phyloP scores from a whole-genome alignment of 2,888 invertebrate species.

The Molanna angustata region DNA sequence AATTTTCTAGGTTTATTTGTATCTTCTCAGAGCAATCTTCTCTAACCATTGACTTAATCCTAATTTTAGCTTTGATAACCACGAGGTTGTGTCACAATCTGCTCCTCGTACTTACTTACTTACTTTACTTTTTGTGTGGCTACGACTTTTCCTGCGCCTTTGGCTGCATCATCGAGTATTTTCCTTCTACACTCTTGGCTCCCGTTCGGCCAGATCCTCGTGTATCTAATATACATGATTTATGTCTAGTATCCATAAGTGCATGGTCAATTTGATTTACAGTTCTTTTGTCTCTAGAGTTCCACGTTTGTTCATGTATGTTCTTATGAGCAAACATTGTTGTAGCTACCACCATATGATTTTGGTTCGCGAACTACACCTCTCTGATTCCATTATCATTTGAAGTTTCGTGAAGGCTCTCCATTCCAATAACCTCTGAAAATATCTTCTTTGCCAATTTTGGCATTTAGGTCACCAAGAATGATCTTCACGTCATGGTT shows the following conservation, averaged over 20 bases:
- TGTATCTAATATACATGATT: neutral
- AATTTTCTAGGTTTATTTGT: too few species aligned
- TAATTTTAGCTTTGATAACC: too few species aligned
- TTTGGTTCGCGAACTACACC: neutral
- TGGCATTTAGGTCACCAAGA: conserved; percentile 5
- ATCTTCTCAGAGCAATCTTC: too few species aligned
- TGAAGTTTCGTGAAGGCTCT: neutral
- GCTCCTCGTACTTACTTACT: too few species aligned
- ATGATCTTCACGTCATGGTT: conserved; percentile 2
- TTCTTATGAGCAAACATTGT: neutral
- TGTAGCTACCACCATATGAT: neutral
- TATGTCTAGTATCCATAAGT: neutral
- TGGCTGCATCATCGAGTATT: too few species aligned
- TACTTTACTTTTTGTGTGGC: too few species aligned
- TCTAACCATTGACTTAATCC: too few species aligned
- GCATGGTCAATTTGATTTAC: neutral
- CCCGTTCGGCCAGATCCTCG: too few species aligned
- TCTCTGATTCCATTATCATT: conserved; percentile 4
- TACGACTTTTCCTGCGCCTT: too few species aligned
- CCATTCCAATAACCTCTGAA: neutral
- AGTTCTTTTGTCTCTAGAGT: neutral
- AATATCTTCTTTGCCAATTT: conserved; percentile 1
- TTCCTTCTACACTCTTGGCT: too few species aligned
- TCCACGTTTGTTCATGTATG: neutral
- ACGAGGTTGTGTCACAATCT: neutral